phyloP scores from a whole-genome alignment of 2,888 invertebrate species.

The Atethmia centrago region DNA sequence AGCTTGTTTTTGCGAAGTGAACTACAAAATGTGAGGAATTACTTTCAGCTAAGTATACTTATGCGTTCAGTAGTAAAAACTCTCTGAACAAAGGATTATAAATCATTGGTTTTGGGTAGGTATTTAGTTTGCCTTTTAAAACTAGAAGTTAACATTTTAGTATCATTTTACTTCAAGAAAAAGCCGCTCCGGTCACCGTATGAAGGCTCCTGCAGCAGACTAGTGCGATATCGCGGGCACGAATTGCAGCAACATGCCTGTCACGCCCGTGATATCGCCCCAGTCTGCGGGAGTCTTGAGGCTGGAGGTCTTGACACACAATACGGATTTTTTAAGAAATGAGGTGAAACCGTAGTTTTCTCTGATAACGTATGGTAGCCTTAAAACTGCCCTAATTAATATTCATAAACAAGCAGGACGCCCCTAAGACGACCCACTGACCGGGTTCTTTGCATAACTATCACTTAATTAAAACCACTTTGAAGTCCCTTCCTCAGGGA shows the following conservation, averaged over 20 bases:
- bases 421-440: no score
- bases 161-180: not conserved
- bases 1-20: not conserved
- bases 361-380: not conserved
- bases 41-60: not conserved
- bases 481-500: conserved; percentile 22
- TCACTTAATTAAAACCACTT: conserved; percentile 37
- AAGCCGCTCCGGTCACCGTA: no score
- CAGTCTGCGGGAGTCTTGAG: no score
- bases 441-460: conserved; percentile 12
- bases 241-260: no score
- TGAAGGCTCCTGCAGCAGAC: no score
- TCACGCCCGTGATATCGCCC: no score
- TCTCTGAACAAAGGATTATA: not conserved
- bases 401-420: conserved; percentile 1
- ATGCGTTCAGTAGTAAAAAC: not conserved
- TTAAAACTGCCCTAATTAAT: conserved; percentile 1
- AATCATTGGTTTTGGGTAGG: not conserved
- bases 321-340: not conserved
- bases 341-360: not conserved
- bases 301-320: not conserved
- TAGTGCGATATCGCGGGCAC: no score
- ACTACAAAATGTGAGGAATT: not conserved
- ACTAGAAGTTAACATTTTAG: no score
- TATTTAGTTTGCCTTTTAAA: not conserved